Base-by-base conservation (phyloP, 2,113 vertebrate genomes). In the Heterotis niloticus region DNA sequence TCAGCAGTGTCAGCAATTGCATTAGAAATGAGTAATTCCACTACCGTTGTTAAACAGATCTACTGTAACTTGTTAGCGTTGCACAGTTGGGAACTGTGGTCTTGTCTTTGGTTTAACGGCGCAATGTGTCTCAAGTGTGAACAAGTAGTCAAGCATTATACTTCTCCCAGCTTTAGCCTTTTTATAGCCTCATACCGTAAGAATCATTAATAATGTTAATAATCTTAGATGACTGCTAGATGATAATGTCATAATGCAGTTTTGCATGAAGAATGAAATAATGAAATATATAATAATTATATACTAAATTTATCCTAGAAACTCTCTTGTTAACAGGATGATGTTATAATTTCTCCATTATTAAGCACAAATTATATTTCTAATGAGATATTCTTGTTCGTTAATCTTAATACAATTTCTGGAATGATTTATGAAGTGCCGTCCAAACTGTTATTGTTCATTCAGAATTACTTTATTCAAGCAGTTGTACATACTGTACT, bases 381-480 rank as follows among this genome's bases (percentile, higher is more conserved):
- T 74, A 74, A 74, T 74, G 23, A 59, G 54, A 44, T 44, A 44
- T 51, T 74, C 12, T 9, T 59, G 71, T 74, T 74, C 71, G 24
- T 74, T 54, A 20, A 12, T 24, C 26, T 57, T 73, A 51, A 57
- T 73, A 59, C 71, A 17, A 10, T 74, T 59, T 74, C 13, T 57
- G n/a, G 57, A 54, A 59, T 74, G 71, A 74, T 57, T 74, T 74
- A 26, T 57, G 71, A 74, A 74, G 26, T 9, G 10, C 52, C 54
- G 57, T 74, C 71, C 71, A 74, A 26, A 52, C 56, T 57, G 52
- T 59, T 44, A 51, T 26, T 23, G 71, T 23, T 44, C 34, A 44
- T 44, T 59, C 11, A 57, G 5, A 57, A 74, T 54, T 56, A 74
- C 57, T 57, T 74, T 74, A 57, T n/a, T 28, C 14, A 12, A 12